phyloP scores from a whole-genome alignment of 2,888 invertebrate genomes.

The Sphinx pinastri region DNA sequence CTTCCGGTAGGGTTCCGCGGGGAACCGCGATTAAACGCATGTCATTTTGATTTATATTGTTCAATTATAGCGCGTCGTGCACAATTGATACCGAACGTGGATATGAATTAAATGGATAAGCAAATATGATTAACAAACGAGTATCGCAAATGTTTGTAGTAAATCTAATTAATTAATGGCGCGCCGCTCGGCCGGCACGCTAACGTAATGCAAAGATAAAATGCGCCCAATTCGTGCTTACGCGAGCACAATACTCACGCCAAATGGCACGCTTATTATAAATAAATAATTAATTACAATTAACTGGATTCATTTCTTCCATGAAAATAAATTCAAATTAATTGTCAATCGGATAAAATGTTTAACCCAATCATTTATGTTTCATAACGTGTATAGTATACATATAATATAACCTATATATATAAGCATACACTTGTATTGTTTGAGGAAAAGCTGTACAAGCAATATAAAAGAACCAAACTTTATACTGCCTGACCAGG shows the following conservation, averaged over 20 bases:
- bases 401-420: no score
- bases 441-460: no score
- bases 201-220: constrained; percentile 38
- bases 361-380: no score
- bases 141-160: constrained; percentile 22
- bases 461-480: no score
- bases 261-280: background rate
- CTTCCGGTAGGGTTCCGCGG: constrained; percentile 60
- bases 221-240: background rate
- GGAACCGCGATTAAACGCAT: constrained; percentile 70
- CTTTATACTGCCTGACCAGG: no score
- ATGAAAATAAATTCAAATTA: no score
- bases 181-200: constrained; percentile 33
- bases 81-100: constrained; percentile 32
- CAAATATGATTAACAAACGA: constrained; percentile 46
- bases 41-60: constrained; percentile 78
- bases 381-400: no score
- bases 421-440: no score
- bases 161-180: constrained; percentile 39
- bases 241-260: background rate
- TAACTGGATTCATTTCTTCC: no score
- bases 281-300: background rate
- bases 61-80: constrained; percentile 62
- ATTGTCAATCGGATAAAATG: no score
- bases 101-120: constrained; percentile 45